Conservation (phyloP, 1,140 invertebrate species). For the Laodelphax striatellus region DNA sequence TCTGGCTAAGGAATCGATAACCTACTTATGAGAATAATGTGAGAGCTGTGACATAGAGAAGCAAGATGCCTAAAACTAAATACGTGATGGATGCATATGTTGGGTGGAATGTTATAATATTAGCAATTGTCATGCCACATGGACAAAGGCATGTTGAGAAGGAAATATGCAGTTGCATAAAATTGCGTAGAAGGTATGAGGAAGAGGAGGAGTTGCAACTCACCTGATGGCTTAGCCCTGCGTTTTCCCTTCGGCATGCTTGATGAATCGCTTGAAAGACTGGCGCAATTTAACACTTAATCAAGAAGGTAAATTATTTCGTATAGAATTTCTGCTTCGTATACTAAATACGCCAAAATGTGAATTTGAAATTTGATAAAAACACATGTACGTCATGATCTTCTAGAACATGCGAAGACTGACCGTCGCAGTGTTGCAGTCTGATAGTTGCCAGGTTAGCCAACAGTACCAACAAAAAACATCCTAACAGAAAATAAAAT, state of each 20-base stretch:
- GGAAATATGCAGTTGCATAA: not conserved
- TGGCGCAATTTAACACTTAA: constrained; percentile 18
- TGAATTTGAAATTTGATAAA: constrained; percentile 18
- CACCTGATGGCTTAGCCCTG: constrained; percentile 20
- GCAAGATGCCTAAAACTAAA: no score
- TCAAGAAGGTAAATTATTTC: constrained; percentile 23
- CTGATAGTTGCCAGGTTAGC: no score
- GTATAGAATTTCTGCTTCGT: constrained; percentile 20
- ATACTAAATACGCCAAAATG: constrained; percentile 20
- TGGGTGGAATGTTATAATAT: not conserved
- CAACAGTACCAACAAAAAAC: no score
- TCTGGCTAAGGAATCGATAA: no score
- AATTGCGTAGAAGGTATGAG: not conserved
- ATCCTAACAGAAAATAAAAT: no score
- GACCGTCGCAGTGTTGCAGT: not conserved
- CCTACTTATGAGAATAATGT: no score
- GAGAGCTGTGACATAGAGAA: no score
- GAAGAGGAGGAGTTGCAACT: constrained; percentile 5
- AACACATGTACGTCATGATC: constrained; percentile 21
- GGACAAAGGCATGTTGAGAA: not conserved
- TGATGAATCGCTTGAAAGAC: constrained; percentile 4
- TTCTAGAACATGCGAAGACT: constrained; percentile 11
- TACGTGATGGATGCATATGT: no score
- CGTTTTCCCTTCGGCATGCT: constrained; percentile 24
- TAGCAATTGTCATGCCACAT: not conserved